These are phyloP conservation scores for Apotomis turbidana DNA, from an alignment of 2,888 invertebrate species.

Conservation along the genomic window DNA sequence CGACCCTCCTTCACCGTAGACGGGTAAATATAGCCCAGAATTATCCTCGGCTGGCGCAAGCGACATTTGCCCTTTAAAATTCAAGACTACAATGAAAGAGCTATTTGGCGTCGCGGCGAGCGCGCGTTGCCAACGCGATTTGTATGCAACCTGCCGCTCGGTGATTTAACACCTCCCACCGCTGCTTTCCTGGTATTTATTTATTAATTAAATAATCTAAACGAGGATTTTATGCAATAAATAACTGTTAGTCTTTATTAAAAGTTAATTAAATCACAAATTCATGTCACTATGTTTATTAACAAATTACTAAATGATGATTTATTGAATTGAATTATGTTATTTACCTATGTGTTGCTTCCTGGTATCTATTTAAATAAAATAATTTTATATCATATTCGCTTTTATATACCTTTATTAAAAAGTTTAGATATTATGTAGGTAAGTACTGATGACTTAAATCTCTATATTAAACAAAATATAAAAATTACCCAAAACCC, in stretches of 20 bases:
- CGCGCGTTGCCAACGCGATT: conserved; percentile 38
- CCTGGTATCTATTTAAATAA: too few relatives aligned
- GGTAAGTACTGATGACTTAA: too few relatives aligned
- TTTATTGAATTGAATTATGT: background rate
- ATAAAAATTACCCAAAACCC: too few relatives aligned
- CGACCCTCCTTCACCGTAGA: background rate
- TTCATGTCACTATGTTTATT: conserved; percentile 1
- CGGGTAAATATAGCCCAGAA: conserved; percentile 17
- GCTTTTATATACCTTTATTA: too few relatives aligned
- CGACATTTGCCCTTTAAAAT: conserved; percentile 35
- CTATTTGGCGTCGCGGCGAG: conserved; percentile 36
- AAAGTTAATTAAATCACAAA: conserved; percentile 18
- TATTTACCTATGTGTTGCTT: background rate
- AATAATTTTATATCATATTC: too few relatives aligned
- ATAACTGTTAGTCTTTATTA: conserved; percentile 18
- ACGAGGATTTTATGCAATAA: conserved; percentile 15
- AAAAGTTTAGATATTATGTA: too few relatives aligned
- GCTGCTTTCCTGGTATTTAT: conserved; percentile 26
- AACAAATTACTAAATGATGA: background rate
- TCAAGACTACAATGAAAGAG: conserved; percentile 40
- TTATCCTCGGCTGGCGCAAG: conserved; percentile 6
- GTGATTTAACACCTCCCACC: conserved; percentile 32
- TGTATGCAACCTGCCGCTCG: conserved; percentile 33
- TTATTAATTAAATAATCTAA: conserved; percentile 22
- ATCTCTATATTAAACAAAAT: too few relatives aligned